These are phyloP conservation scores for Hylia prasina DNA, from an alignment of 2,113 vertebrate species.

Conservation along the genomic window DNA sequence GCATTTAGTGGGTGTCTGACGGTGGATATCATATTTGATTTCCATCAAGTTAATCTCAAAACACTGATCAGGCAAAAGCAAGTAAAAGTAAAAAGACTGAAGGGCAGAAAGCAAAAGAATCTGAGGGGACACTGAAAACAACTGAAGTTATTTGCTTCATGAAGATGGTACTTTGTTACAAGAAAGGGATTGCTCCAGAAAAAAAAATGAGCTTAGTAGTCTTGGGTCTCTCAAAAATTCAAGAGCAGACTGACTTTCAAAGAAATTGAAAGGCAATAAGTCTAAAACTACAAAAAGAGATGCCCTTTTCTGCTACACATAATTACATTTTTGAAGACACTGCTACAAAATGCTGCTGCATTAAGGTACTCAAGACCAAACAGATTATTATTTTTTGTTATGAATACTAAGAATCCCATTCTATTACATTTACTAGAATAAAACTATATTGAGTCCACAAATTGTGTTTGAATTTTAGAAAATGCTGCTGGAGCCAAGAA, in stretches of 20 bases:
- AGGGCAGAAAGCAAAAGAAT: neutral
- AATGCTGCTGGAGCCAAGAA: neutral
- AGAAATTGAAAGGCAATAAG: neutral
- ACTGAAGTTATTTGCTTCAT: neutral
- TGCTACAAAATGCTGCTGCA: neutral
- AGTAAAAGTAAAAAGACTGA: neutral
- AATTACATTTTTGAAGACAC: conserved; percentile 4
- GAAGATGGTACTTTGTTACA: neutral
- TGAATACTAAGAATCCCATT: conserved; percentile 14
- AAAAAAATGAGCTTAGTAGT: neutral
- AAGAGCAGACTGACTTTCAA: neutral
- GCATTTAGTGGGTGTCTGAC: neutral
- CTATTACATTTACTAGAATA: neutral
- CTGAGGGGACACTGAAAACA: neutral
- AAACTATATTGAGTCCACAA: neutral
- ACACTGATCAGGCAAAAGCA: neutral
- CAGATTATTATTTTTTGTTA: neutral
- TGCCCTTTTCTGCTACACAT: neutral
- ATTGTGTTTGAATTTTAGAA: conserved; percentile 7
- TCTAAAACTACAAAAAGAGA: neutral
- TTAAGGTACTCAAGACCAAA: neutral
- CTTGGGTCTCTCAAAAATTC: neutral
- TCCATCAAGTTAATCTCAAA: neutral
- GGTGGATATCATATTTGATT: neutral
- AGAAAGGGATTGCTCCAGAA: neutral